Evolutionary conservation across 2,797 vertebrate genomes (phyloP).

Genomic region (Chloroceryle inda): DNA sequence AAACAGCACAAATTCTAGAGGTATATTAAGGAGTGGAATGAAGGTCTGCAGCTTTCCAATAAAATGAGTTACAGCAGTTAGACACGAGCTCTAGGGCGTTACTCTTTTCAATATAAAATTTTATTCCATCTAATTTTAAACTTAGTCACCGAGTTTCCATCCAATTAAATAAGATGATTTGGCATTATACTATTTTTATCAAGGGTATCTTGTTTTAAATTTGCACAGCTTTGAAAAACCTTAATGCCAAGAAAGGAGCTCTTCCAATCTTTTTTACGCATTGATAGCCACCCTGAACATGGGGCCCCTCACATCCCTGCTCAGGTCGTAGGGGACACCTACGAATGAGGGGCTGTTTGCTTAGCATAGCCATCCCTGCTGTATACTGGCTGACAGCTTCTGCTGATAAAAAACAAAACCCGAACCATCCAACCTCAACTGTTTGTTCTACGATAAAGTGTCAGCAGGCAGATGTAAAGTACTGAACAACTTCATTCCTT

Average conservation of each 20-base stretch:
- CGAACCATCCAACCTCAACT: background rate
- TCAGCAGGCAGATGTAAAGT: background rate
- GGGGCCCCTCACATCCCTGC: background rate
- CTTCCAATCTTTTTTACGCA: background rate
- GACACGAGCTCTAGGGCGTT: background rate
- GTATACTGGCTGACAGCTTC: background rate
- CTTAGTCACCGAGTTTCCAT: background rate
- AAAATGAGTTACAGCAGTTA: background rate
- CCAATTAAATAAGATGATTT: background rate
- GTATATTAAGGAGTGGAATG: background rate
- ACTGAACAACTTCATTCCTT: background rate
- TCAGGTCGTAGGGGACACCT: background rate
- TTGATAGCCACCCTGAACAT: background rate
- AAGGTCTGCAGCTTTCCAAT: background rate
- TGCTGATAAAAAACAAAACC: background rate
- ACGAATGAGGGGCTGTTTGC: accelerated
- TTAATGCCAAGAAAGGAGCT: background rate
- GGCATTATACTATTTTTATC: background rate
- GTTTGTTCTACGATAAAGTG: background rate
- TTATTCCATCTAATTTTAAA: constrained; percentile 3
- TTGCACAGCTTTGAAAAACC: background rate
- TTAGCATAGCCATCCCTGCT: background rate
- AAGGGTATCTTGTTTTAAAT: constrained; percentile 8
- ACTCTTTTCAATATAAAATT: background rate
- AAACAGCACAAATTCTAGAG: constrained; percentile 59